Conservation (phyloP, 2,797 vertebrate genomes). For the Xenopus petersii region DNA sequence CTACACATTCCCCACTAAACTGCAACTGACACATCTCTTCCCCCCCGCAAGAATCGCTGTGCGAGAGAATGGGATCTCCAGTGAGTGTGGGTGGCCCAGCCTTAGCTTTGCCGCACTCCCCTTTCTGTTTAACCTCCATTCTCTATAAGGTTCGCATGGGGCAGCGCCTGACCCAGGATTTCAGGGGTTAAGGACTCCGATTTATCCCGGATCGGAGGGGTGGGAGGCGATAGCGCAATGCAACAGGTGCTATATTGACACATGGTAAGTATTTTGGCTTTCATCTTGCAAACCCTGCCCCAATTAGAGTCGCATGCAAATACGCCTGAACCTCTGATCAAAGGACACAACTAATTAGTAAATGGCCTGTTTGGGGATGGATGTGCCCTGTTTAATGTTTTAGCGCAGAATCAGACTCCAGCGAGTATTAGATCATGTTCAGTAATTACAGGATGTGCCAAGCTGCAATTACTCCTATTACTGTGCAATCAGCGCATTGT, state of each 20-base stretch:
- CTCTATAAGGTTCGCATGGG: too few relatives aligned
- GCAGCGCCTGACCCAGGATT: not conserved
- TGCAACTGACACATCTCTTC: not conserved
- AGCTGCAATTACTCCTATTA: not conserved
- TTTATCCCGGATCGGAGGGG: not conserved
- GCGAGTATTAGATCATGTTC: not conserved
- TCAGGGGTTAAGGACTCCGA: slow-evolving; percentile 19
- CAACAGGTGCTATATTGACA: slow-evolving; percentile 15
- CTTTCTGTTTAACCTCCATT: not conserved
- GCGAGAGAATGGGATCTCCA: not conserved
- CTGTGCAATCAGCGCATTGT: slow-evolving; percentile 5
- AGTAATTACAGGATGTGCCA: slow-evolving; percentile 2
- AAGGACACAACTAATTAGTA: not conserved
- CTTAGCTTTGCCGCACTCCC: not conserved
- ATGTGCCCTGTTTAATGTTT: not conserved
- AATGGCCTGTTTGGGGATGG: slow-evolving; percentile 3
- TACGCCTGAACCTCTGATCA: not conserved
- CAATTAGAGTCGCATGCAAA: not conserved
- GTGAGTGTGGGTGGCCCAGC: not conserved
- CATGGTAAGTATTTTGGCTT: slow-evolving; percentile 18
- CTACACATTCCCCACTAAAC: not conserved
- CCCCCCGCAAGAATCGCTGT: not conserved
- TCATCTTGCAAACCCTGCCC: not conserved
- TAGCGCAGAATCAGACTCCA: not conserved
- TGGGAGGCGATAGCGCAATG: not conserved